phyloP scores from a whole-genome alignment of 1,140 invertebrate species.

The Tetramorium simillimum region DNA sequence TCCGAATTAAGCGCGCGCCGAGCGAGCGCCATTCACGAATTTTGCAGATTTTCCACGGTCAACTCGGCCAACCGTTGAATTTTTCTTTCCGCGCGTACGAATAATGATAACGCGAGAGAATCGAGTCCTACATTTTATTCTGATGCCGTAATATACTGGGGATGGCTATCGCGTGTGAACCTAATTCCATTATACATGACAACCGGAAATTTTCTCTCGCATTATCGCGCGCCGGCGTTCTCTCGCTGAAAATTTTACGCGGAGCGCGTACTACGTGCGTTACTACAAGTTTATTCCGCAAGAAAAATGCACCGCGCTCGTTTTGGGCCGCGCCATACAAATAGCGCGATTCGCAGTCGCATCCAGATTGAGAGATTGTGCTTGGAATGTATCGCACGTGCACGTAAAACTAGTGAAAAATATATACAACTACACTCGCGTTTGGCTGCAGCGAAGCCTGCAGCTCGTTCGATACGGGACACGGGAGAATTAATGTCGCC shows the following conservation, averaged over 20 bases:
- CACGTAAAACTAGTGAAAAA: constrained; percentile 16
- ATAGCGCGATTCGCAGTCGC: neutral
- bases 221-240: constrained; percentile 32
- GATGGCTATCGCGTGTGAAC: constrained; percentile 27
- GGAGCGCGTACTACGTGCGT: too few relatives aligned
- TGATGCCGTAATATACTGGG: constrained; percentile 13
- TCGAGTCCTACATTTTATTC: constrained; percentile 37
- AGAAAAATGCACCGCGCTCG: neutral
- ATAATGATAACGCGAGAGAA: constrained; percentile 6
- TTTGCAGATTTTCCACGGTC: neutral
- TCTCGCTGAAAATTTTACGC: constrained; percentile 40
- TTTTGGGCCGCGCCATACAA: neutral
- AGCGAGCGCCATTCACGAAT: neutral
- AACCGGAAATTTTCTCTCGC: constrained; percentile 50
- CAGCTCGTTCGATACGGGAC: neutral
- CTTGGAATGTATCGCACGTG: neutral
- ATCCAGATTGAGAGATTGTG: constrained; percentile 3
- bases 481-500: constrained; percentile 16
- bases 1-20: neutral
- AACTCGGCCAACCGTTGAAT: neutral
- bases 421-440: neutral
- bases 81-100: neutral
- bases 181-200: constrained; percentile 51
- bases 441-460: neutral
- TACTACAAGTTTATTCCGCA: neutral